Base-by-base conservation (phyloP, 2,888 invertebrate species). In the Sinodicranocentrus sp. region DNA sequence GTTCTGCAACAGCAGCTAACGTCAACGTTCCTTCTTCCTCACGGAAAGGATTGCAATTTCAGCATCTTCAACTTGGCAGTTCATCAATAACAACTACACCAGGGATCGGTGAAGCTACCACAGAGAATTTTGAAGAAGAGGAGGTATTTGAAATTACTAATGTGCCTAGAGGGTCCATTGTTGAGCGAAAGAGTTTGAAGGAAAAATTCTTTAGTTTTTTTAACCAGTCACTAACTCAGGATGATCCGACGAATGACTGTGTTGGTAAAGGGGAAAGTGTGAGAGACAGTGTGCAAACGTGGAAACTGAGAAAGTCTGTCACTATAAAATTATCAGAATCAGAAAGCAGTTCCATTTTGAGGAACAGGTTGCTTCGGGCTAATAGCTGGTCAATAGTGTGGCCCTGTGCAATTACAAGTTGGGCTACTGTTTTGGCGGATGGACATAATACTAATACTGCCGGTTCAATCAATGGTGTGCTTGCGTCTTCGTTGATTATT, bases 1-100 rank as follows among this genome's bases (percentile, higher is more conserved):
- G 57, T 71, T 71, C 71, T 44, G 57, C 71, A 33, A 71, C 71
- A 71, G 57, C 57, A 26, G 15, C 57, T 57, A 21, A 13, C 57
- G 71, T 71, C 71, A 71, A 33, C 57, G 26, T 10, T 52, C 26
- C 28, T 65, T 63, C 65, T 10, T 65, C 21, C 8, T 5, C n/a
- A n/a, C n/a, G n/a, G n/a, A n/a, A n/a, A n/a, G n/a, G n/a, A 0
- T 28, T 10, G 21, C 61, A 61, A 10, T 17, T 26, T 28, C 3
- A 63, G 15, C 33, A 26, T 63, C 28, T 17, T 25, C 21, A 59
- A 59, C n/a, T n/a, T n/a, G n/a, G 19, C 59, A 59, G 59, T 23
- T 13, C 25, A 17, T 15, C 23, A 59, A 5, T 13, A 59, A 21
- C 25, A 15, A 25, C 59, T 23, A 21, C 25, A 59, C 10, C 25